Conservation (phyloP, 2,888 invertebrate genomes). For the Maniola hyperantus region DNA sequence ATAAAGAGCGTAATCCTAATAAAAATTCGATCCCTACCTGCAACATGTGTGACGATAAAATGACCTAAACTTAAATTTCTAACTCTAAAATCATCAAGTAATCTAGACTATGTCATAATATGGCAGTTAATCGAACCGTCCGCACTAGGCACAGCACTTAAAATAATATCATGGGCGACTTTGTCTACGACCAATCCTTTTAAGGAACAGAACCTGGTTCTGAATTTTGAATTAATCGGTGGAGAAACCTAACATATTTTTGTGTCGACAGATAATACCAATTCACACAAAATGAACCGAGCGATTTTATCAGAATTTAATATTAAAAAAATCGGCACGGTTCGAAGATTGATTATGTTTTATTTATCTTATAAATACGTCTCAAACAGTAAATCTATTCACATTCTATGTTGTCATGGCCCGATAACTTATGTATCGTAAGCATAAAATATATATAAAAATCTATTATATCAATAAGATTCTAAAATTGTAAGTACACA, state of each 20-base stretch:
- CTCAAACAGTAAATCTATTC: slow-evolving; percentile 68
- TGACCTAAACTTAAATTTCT: slow-evolving; percentile 71
- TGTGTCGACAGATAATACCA: slow-evolving; percentile 33
- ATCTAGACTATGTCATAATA: slow-evolving; percentile 81
- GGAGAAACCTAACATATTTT: slow-evolving; percentile 60
- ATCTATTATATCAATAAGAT: slow-evolving; percentile 60
- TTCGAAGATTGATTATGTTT: slow-evolving; percentile 35
- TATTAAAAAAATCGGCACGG: slow-evolving; percentile 33
- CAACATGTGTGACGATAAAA: slow-evolving; percentile 70
- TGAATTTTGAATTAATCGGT: slow-evolving; percentile 76
- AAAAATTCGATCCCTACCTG: slow-evolving; percentile 75
- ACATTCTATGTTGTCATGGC: slow-evolving; percentile 67
- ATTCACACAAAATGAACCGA: slow-evolving; percentile 21
- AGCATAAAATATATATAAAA: slow-evolving; percentile 59
- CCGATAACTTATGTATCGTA: slow-evolving; percentile 75
- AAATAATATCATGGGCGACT: slow-evolving; percentile 57
- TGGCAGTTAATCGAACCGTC: slow-evolving; percentile 82
- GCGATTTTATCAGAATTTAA: slow-evolving; percentile 22
- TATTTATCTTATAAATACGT: slow-evolving; percentile 58
- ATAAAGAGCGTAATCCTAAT: slow-evolving; percentile 61
- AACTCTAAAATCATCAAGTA: slow-evolving; percentile 72
- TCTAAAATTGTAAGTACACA: slow-evolving; percentile 65
- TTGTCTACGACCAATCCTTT: slow-evolving; percentile 58
- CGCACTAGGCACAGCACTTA: slow-evolving; percentile 70
- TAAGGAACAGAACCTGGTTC: slow-evolving; percentile 70